Percentiles rank a stretch among this genome's conserved stretches.
Conservation (phyloP, 2,888 invertebrate genomes). For the Bhutanitis thaidina region DNA sequence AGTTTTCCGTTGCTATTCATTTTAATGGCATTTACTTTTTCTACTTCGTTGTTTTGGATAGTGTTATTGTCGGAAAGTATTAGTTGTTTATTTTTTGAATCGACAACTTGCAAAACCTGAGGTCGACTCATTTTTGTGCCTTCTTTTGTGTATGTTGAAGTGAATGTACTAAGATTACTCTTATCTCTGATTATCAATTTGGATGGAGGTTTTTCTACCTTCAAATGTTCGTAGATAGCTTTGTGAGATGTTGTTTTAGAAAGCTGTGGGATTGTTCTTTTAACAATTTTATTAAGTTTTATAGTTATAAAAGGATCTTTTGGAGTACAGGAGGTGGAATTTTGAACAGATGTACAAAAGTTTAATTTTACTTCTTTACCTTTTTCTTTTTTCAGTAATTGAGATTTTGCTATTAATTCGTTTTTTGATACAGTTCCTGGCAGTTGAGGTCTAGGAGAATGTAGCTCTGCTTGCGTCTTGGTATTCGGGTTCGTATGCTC, state of each 20-base stretch:
- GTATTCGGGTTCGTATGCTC: conserved; percentile 28
- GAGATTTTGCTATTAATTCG: conserved; percentile 6
- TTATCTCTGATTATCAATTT: conserved; percentile 69
- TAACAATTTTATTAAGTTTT: conserved; percentile 69
- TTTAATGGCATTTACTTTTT: conserved; percentile 28
- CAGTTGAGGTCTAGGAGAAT: neutral
- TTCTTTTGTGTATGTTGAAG: conserved; percentile 39
- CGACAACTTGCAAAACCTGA: conserved; percentile 82
- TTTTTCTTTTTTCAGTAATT: conserved; percentile 26
- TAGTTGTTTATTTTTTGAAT: conserved; percentile 57
- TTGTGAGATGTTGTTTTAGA: conserved; percentile 60
- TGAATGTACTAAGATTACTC: conserved; percentile 33
- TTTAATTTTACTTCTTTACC: conserved; percentile 26
- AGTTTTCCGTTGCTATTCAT: conserved; percentile 23
- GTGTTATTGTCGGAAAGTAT: conserved; percentile 18
- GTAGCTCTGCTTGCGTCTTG: neutral
- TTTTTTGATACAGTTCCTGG: neutral
- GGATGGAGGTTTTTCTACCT: conserved; percentile 61
- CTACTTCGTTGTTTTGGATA: conserved; percentile 25
- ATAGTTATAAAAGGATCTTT: conserved; percentile 72
- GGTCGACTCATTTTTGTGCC: conserved; percentile 80
- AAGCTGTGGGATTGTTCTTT: conserved; percentile 65
- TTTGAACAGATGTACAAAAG: conserved; percentile 43
- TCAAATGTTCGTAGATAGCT: conserved; percentile 50
- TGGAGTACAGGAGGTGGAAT: conserved; percentile 43